Evolutionary conservation across 2,888 invertebrate genomes (phyloP).

Genomic region (Diplolepis rosae): DNA sequence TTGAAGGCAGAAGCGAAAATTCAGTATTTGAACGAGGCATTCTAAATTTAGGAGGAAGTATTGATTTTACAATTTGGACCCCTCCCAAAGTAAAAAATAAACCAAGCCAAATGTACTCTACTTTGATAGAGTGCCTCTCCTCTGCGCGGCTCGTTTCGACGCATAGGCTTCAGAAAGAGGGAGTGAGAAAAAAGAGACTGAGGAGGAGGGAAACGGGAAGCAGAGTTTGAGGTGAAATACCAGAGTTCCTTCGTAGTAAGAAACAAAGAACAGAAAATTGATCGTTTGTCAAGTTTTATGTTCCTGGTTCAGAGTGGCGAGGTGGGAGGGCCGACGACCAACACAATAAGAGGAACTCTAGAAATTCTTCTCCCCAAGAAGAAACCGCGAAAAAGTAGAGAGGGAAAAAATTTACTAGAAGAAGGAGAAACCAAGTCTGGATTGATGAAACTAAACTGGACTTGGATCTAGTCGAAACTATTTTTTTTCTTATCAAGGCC

Average conservation of each 20-base stretch:
- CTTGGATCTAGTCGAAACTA: neutral
- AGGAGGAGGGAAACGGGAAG: slow-evolving; percentile 36
- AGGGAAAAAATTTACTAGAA: slow-evolving; percentile 26
- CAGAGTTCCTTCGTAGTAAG: slow-evolving; percentile 53
- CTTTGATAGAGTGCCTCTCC: slow-evolving; percentile 72
- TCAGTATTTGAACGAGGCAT: slow-evolving; percentile 58
- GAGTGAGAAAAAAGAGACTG: slow-evolving; percentile 38
- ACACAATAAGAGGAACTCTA: slow-evolving; percentile 61
- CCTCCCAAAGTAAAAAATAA: slow-evolving; percentile 73
- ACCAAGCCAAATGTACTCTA: slow-evolving; percentile 73
- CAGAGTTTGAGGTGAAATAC: slow-evolving; percentile 30
- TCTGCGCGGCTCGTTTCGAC: slow-evolving; percentile 67
- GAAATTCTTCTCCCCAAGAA: slow-evolving; percentile 52
- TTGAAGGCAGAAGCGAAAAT: slow-evolving; percentile 44
- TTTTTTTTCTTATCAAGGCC: too few relatives aligned
- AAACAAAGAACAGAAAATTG: slow-evolving; percentile 70
- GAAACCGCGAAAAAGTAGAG: slow-evolving; percentile 35
- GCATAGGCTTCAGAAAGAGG: slow-evolving; percentile 52
- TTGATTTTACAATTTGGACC: slow-evolving; percentile 74
- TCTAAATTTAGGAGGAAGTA: slow-evolving; percentile 72
- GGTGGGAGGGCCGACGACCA: slow-evolving; percentile 44
- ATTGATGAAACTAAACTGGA: neutral
- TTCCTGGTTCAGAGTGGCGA: slow-evolving; percentile 52
- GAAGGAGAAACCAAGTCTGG: neutral
- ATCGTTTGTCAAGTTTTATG: slow-evolving; percentile 71